Percentiles rank a stretch among this genome's conserved stretches.
These are phyloP conservation scores for Drosophila emarginata DNA, from an alignment of 2,888 invertebrate genomes.

Conservation along the genomic window DNA sequence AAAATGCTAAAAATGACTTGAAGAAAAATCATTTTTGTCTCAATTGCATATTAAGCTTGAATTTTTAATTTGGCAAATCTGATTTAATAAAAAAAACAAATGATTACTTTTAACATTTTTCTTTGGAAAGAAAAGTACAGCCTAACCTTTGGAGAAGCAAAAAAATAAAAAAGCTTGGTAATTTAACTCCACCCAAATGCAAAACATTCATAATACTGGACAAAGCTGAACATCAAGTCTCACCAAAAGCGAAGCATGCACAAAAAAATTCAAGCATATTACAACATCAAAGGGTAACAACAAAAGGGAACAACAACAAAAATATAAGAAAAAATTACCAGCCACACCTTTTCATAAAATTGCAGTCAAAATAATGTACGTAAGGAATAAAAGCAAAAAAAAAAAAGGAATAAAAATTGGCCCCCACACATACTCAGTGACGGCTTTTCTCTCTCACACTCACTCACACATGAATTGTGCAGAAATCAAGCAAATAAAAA, in stretches of 20 bases:
- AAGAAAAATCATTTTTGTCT: too few relatives aligned
- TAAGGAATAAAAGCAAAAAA: slow-evolving; percentile 30
- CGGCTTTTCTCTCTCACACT: slow-evolving; percentile 9
- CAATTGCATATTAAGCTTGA: too few relatives aligned
- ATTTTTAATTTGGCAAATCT: too few relatives aligned
- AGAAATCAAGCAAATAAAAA: slow-evolving; percentile 36
- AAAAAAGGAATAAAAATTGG: slow-evolving; percentile 32
- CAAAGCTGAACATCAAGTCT: slow-evolving; percentile 1
- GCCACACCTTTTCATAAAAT: slow-evolving; percentile 52
- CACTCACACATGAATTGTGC: slow-evolving; percentile 22
- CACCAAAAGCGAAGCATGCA: slow-evolving; percentile 5
- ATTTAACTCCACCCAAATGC: not conserved
- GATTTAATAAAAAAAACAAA: too few relatives aligned
- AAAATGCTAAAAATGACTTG: too few relatives aligned
- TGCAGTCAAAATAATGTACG: slow-evolving; percentile 10
- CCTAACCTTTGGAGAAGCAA: not conserved
- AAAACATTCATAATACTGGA: not conserved
- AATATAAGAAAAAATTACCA: slow-evolving; percentile 24
- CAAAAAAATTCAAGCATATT: slow-evolving; percentile 31
- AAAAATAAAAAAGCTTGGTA: not conserved
- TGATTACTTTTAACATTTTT: not conserved
- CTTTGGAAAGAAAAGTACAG: not conserved
- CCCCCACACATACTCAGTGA: slow-evolving; percentile 33
- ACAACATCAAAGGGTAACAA: slow-evolving; percentile 19
- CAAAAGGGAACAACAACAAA: slow-evolving; percentile 8